Conservation (phyloP, 1,140 invertebrate species). For the Drosophila repletoides region DNA sequence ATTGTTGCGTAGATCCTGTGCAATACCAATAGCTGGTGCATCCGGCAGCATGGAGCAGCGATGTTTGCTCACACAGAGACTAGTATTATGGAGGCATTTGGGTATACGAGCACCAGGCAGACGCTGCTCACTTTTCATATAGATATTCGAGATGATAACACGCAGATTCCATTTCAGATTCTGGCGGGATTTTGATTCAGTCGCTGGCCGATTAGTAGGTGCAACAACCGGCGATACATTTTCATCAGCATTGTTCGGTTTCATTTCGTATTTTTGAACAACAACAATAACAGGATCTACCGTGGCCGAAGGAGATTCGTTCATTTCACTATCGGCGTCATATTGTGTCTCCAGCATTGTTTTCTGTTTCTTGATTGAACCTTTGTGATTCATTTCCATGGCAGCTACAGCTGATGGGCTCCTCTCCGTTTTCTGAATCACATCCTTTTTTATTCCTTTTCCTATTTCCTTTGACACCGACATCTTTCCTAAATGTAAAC, state of each 20-base stretch:
- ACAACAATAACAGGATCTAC: too few species aligned
- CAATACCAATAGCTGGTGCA: constrained; percentile 42
- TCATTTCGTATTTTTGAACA: too few species aligned
- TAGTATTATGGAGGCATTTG: constrained; percentile 56
- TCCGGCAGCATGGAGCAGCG: constrained; percentile 53
- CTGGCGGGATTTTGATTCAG: constrained; percentile 1
- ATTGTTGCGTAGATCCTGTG: constrained; percentile 43
- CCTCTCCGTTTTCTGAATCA: not conserved
- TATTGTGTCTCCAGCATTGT: not conserved
- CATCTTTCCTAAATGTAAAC: constrained; percentile 19
- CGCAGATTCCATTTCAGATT: constrained; percentile 52
- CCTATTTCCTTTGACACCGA: not conserved
- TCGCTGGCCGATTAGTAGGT: not conserved
- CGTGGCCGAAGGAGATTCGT: not conserved
- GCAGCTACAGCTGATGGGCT: not conserved
- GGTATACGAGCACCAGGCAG: constrained; percentile 47
- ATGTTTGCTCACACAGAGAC: constrained; percentile 43
- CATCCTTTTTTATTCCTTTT: too few species aligned
- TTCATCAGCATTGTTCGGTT: not conserved
- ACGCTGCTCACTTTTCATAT: constrained; percentile 50
- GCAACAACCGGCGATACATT: constrained; percentile 6
- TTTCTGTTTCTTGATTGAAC: not conserved
- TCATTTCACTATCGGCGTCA: constrained; percentile 10
- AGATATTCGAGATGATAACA: constrained; percentile 56
- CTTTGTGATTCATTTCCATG: constrained; percentile 1